These are phyloP conservation scores for Bufo gargarizans DNA, from an alignment of 2,113 vertebrate genomes.

Conservation along the genomic window DNA sequence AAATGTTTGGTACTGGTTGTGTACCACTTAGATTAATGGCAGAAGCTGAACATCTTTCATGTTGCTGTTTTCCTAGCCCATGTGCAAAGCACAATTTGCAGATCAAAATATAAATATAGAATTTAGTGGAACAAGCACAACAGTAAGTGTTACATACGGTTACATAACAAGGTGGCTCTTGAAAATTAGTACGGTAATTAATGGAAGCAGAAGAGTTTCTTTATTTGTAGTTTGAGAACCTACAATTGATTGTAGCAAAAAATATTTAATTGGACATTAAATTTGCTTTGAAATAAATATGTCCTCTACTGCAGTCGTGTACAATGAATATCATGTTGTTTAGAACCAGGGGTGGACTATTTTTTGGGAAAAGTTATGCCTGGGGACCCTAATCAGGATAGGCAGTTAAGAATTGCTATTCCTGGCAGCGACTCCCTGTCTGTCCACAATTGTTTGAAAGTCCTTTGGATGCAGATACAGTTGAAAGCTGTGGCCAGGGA, in stretches of 20 bases:
- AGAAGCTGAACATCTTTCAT: background rate
- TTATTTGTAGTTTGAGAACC: background rate
- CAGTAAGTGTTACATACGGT: background rate
- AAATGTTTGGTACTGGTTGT: background rate
- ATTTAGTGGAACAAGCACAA: background rate
- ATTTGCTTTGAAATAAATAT: background rate
- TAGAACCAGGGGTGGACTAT: background rate
- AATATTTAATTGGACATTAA: background rate
- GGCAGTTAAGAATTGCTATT: too few species aligned
- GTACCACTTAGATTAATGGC: conserved; percentile 19
- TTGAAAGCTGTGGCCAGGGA: too few species aligned
- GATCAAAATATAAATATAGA: background rate
- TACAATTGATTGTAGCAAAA: background rate
- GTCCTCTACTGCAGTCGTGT: background rate
- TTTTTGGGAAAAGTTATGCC: too few species aligned
- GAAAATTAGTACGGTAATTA: background rate
- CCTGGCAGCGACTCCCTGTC: too few species aligned
- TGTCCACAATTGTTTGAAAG: too few species aligned
- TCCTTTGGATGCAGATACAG: too few species aligned
- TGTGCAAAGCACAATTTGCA: background rate
- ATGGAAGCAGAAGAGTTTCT: background rate
- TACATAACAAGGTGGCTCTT: background rate
- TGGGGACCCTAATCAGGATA: too few species aligned
- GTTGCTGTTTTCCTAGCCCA: background rate
- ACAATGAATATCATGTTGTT: background rate